Base-by-base conservation (phyloP, 2,797 vertebrate species). In the Oryzias dopingdopingensis region DNA sequence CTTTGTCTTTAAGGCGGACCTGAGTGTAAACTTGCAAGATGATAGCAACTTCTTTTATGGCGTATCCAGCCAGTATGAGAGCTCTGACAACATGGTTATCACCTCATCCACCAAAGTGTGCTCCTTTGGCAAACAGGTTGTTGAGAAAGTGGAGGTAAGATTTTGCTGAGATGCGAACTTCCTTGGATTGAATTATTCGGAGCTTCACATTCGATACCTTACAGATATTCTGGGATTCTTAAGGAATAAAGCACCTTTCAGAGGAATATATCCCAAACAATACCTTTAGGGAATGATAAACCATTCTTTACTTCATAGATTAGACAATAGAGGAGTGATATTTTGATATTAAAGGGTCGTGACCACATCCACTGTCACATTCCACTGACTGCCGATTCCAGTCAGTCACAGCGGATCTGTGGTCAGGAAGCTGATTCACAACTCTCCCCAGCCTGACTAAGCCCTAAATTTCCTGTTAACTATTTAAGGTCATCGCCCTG, bases 101-200 rank as follows among this genome's bases (percentile, higher is more conserved):
- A 97, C 94, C 72, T 98, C 96, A 65, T 96, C 96, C 79, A 98
- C 96, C 72, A 98, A 97, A 84, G 96, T 98, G 72, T 98, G 96
- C 90, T 98, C 96, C 61, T 98, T 98, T 54, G 96, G 96, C 80
- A 98, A 98, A 88, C 96, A 98, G 86, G 96, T 98, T 91, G 96
- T 98, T 75, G 96, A 98, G 87, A 98, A 98, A 89, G 95, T 98
- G 37, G 96, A 98, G 96, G 96, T 98, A 89, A 87, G 90, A 42
- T 4, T 12, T 15, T 12, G 6, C 43, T 18, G 7, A 18, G 5
- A 45, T 13, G 10, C 4, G 13, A 8, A 22, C 17, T 47, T 20
- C 18, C 3, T 18, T 23, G 20, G 18, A n/a, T 47, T 4, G 17
- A 10, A 2, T 32, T 32, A 10, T 32, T 8, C 29, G 3, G 29